Base-by-base conservation (phyloP, 2,113 vertebrate species). In the Chloropsis cyanopogon region DNA sequence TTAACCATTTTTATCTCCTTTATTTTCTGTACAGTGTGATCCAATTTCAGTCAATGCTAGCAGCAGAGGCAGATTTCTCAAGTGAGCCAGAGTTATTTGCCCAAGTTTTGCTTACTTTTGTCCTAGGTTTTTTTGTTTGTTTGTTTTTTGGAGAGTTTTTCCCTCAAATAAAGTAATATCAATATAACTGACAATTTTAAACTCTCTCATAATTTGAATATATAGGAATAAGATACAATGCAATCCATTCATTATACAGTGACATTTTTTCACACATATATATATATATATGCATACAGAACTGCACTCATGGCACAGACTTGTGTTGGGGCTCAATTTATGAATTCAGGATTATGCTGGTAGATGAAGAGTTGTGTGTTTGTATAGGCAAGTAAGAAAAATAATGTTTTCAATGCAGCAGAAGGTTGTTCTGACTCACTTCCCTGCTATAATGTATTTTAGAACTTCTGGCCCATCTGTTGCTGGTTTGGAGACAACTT, bases 401-500 rank as follows among this genome's bases (percentile, higher is more conserved):
- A 86, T 21, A 39, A 44, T 50, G 15, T 92, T 86, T 57, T 31
- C 37, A 33, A 28, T 39, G n/a, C 53, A 49, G 52, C 44, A 82
- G 47, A 59, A 93, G 47, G 81, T 82, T n/a, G 23, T 46, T 68
- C 14, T 50, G 42, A 92, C 65, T 94, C 53, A 81, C 29, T 26
- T 90, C 33, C 60, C 86, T 61, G 65, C 64, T 91, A 0, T 66
- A 22, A 59, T 69, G 28, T 90, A 29, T 82, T 98, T 23, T 69
- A 99, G 99, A 95, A 99, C 98, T 31, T 99, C 99, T 24, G 99
- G 98, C 42, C 99, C 99, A 7, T 99, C 99, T 33, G 98, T 99
- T 73, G 99, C 99, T 92, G 99, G 99, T 56, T 96, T 99, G 93
- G 99, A 99, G 96, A 99, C 99, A 1, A 99, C 99, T 5, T 99